These are phyloP conservation scores for Congeria kusceri DNA, from an alignment of 2,888 invertebrate genomes.

Conservation along the genomic window DNA sequence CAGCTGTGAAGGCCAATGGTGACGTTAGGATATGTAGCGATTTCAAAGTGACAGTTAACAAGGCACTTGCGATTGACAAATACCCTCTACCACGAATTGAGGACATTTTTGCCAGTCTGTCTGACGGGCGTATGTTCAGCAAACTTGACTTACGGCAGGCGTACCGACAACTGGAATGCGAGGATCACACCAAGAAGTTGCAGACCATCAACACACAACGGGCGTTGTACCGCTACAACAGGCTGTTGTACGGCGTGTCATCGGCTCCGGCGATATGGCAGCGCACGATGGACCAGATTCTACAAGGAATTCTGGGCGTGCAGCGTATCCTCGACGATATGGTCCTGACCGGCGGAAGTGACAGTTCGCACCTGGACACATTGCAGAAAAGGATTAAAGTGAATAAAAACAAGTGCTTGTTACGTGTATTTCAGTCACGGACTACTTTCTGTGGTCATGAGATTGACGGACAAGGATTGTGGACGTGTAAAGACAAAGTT, in stretches of 20 bases:
- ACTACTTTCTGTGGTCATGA: constrained; percentile 37
- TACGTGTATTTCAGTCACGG: constrained; percentile 10
- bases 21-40: constrained; percentile 68
- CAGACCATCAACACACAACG: constrained; percentile 34
- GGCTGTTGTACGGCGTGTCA: constrained; percentile 64
- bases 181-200: constrained; percentile 13
- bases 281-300: constrained; percentile 66
- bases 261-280: constrained; percentile 66
- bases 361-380: constrained; percentile 18
- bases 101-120: constrained; percentile 66
- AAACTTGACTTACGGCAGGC: constrained; percentile 30
- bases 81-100: constrained; percentile 68
- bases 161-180: constrained; percentile 26
- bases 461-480: constrained; percentile 21
- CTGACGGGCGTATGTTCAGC: constrained; percentile 55
- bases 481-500: constrained; percentile 10
- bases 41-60: constrained; percentile 70
- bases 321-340: constrained; percentile 35
- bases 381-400: constrained; percentile 19
- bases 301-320: constrained; percentile 57
- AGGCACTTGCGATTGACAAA: constrained; percentile 72
- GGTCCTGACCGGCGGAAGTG: constrained; percentile 22
- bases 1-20: not conserved
- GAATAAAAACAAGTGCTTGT: constrained; percentile 32
- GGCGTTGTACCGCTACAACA: constrained; percentile 63